phyloP scores from a whole-genome alignment of 1,140 invertebrate genomes.

The Diplogasteroides magnus region DNA sequence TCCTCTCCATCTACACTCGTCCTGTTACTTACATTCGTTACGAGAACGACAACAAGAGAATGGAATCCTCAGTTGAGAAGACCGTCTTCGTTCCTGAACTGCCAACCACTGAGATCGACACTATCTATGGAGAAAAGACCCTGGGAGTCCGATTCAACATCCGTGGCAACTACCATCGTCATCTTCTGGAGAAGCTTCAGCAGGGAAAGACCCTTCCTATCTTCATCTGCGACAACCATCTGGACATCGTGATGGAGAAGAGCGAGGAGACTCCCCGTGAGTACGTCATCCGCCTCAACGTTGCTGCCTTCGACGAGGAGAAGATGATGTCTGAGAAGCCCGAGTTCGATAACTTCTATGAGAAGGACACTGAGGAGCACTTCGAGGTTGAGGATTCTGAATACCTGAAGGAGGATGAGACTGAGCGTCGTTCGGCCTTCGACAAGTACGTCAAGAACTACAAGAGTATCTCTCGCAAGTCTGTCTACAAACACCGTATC shows the following conservation, averaged over 20 bases:
- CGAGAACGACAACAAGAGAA: slow-evolving; percentile 3
- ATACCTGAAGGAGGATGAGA: too few relatives aligned
- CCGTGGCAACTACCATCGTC: slow-evolving; percentile 18
- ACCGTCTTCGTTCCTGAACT: slow-evolving; percentile 19
- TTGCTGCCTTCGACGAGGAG: too few relatives aligned
- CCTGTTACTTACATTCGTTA: slow-evolving; percentile 36
- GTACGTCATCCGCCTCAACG: slow-evolving; percentile 12
- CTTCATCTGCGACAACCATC: slow-evolving; percentile 16
- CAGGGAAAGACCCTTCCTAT: slow-evolving; percentile 7
- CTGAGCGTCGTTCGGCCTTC: too few relatives aligned
- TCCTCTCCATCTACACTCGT: slow-evolving; percentile 15
- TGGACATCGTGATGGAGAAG: slow-evolving; percentile 21
- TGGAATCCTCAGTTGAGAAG: slow-evolving; percentile 18
- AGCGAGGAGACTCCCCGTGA: slow-evolving; percentile 17
- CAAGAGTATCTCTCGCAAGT: too few relatives aligned
- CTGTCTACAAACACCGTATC: slow-evolving; percentile 11
- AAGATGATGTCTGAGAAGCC: slow-evolving; percentile 10
- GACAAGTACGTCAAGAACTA: too few relatives aligned
- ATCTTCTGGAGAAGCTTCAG: slow-evolving; percentile 7
- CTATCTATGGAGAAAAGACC: slow-evolving; percentile 17
- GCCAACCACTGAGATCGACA: slow-evolving; percentile 14
- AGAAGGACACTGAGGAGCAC: slow-evolving; percentile 16
- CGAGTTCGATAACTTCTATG: slow-evolving; percentile 17
- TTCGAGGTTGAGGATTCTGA: too few relatives aligned
- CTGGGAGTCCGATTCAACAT: slow-evolving; percentile 16